Conservation (phyloP, 2,113 vertebrate genomes). For the Peucedramus taeniatus region DNA sequence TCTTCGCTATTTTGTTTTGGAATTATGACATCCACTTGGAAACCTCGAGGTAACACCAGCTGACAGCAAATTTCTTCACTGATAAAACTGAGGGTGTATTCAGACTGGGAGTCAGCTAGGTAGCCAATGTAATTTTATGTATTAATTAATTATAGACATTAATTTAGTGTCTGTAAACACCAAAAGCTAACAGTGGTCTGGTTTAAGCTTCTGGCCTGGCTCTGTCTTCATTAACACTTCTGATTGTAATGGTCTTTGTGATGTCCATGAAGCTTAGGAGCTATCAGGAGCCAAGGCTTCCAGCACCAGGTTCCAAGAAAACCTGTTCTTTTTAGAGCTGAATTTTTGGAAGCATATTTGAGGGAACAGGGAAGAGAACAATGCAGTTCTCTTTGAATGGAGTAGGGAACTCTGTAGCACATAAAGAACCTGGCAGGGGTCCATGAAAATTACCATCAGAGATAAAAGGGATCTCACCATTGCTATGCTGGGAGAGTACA, state of each 20-base stretch:
- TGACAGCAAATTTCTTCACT: not conserved
- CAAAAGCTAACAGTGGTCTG: not conserved
- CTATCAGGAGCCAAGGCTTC: not conserved
- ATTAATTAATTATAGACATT: not conserved
- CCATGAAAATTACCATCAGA: constrained; percentile 47
- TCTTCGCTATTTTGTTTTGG: not conserved
- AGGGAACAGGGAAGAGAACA: not conserved
- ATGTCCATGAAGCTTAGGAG: not conserved
- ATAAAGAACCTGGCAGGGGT: constrained; percentile 38
- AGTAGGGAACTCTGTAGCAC: not conserved
- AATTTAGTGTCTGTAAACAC: not conserved
- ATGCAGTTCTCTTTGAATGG: not conserved
- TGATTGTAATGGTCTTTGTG: not conserved
- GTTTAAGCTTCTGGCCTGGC: not conserved
- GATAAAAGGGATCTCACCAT: constrained; percentile 52
- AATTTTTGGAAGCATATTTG: not conserved
- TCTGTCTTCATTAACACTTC: not conserved
- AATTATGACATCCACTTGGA: not conserved
- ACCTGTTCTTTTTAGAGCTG: not conserved
- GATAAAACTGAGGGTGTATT: not conserved
- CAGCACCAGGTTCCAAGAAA: not conserved
- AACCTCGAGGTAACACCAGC: not conserved
- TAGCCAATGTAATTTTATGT: not conserved
- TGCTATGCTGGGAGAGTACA: constrained; percentile 47
- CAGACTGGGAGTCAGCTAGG: not conserved